Base-by-base conservation (phyloP, 2,888 invertebrate species). In the Cheilosia grossa region DNA sequence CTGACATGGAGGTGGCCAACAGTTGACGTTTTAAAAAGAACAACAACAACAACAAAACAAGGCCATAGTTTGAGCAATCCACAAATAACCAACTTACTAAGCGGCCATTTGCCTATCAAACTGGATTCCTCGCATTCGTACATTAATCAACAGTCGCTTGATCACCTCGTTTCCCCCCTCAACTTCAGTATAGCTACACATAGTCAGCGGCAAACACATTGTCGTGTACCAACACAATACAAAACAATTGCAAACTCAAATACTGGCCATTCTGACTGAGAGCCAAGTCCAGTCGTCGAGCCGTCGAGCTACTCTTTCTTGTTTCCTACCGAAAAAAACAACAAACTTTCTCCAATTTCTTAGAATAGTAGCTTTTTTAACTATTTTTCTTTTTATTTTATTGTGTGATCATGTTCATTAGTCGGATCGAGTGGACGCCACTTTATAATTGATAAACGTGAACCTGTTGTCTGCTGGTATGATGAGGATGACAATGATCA, bases 381-480 rank as follows among this genome's bases (percentile, higher is more conserved):
- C 33, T 37, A 4, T 59, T 40, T 59, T 51, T 63, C 47, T 27
- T 49, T 59, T 44, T 13, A 51, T 78, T 70, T 33, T 63, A 77
- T 24, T 77, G 47, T 78, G 27, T 40, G 63, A 63, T 70, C 54
- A 70, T 69, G 56, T 44, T 69, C 61, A 69, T 70, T 78, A 59
- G 53, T 69, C 47, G 13, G 37, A 27, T 61, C 19, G 42, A 72
- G 72, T 30, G 59, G 51, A 53, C 58, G 61, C 40, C 53, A 70
- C 30, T 63, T 70, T 70, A 56, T 70, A 54, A 70, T 70, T 61
- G 61, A 78, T 67, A 63, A 79, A 74, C 58, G 42, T 42, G 64
- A 83, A 83, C 74, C 74, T 83, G 79, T 83, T 83, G 70, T 66
- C 51, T 56, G 69, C 82, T 67, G 61, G 47, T 33, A 54, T 33